Conservation (phyloP, 2,797 vertebrate species). For the Octomys mimax region DNA sequence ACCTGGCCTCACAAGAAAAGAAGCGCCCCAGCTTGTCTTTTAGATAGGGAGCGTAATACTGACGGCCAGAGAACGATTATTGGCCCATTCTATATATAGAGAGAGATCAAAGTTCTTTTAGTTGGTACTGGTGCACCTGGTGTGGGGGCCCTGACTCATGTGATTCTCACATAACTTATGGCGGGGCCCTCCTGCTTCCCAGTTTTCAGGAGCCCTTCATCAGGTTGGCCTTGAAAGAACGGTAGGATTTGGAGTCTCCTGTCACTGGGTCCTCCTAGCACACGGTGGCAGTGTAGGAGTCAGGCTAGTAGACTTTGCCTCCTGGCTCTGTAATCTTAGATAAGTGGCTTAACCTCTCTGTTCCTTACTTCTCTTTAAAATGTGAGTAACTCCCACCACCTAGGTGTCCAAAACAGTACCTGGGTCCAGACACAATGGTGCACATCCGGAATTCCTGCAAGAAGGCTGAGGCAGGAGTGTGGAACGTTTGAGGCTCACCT, state of each 20-base stretch:
- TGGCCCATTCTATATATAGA: not conserved
- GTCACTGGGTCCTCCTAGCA: not conserved
- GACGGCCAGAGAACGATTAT: not conserved
- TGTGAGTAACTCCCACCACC: not conserved
- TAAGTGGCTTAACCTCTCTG: constrained; percentile 30
- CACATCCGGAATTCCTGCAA: not conserved
- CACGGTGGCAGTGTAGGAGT: not conserved
- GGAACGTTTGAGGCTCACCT: not conserved
- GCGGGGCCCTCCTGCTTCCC: no score
- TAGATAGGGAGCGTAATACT: not conserved
- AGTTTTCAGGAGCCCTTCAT: not conserved
- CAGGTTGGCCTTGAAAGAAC: not conserved
- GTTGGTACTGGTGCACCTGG: not conserved
- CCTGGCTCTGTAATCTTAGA: not conserved
- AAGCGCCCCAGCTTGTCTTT: not conserved
- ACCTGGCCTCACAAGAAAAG: not conserved
- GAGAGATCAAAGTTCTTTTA: not conserved
- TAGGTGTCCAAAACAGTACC: constrained; percentile 5
- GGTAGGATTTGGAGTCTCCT: not conserved
- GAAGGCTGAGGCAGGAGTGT: not conserved
- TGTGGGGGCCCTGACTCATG: not conserved
- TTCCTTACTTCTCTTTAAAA: constrained; percentile 36
- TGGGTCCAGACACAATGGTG: not conserved
- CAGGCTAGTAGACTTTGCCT: not conserved
- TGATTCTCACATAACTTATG: no score